Evolutionary conservation across 1,140 invertebrate genomes (phyloP), one percentile per base, ranked within the genome.

Genomic region (Nymphalis io): DNA sequence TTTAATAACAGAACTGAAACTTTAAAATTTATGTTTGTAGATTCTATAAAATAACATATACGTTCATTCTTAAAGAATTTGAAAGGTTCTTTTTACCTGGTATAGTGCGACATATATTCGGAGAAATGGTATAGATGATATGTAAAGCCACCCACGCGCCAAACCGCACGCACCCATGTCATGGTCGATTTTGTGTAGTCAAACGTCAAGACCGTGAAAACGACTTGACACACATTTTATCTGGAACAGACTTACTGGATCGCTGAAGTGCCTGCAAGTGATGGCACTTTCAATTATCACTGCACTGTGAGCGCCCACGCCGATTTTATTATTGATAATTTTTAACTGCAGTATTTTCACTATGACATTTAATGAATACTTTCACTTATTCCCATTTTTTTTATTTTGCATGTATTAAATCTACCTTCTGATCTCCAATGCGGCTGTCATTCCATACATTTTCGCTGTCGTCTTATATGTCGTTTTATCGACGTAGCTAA

Each of bases 201-300:
- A 68, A 72, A 62, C 79, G 72, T 58, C 75, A 79, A 87, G 84
- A 88, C 84, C 85, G 86, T 85, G 84, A 90, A 86, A 86, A 87
- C 81, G 68, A 67, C 82, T 85, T 85, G 88, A 88, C 85, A 88
- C 71, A 90, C 76, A 88, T 89, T 81, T 59, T 80, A 85, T 85
- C 68, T 84, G 80, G 84, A 82, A 82, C 82, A 77, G 69, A 61
- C 68, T 69, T 68, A 57, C 64, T 70, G 53, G 61, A 62, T 40
- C 61, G 51, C 60, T 67, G 70, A 69, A 83, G 78, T 74, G 79
- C 57, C 73, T 81, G 82, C 76, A 83, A 80, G 79, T 84, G 82
- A 88, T 90, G 82, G 80, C 82, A 88, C 87, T 88, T 87, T 87
- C 85, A 88, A 90, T 89, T 89, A 90, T 80, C 87, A 80, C 80